Conservation (phyloP, 2,888 invertebrate species). For the Eupithecia exiguata region DNA sequence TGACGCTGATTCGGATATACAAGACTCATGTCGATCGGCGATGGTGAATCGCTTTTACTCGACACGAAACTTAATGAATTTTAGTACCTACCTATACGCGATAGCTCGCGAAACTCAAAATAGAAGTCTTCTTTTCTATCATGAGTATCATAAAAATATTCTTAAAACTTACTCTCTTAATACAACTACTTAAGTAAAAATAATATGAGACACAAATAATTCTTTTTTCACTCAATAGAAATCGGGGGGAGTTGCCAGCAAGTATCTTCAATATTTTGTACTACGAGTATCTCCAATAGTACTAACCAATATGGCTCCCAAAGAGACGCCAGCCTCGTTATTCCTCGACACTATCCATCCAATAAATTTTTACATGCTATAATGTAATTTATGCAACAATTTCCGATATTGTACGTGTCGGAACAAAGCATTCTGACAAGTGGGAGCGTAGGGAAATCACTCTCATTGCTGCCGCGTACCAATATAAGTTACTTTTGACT, state of each 20-base stretch:
- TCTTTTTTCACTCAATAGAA: background rate
- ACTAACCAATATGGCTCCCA: background rate
- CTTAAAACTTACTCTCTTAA: background rate
- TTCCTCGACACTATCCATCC: conserved; percentile 8
- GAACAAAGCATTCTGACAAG: conserved; percentile 35
- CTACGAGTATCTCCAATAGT: background rate
- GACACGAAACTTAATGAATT: background rate
- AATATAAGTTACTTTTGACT: conserved; percentile 8
- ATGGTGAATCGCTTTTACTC: background rate
- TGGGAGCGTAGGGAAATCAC: conserved; percentile 36
- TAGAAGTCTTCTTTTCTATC: background rate
- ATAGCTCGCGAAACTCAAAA: background rate
- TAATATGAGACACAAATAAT: background rate
- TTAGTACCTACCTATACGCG: no score
- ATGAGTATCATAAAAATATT: background rate
- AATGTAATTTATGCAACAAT: conserved; percentile 22
- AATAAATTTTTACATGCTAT: conserved; percentile 22
- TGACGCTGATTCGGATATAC: background rate
- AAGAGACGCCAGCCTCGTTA: conserved; percentile 1
- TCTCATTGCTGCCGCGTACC: conserved; percentile 22
- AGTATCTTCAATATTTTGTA: background rate
- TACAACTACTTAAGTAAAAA: background rate
- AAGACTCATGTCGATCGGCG: background rate
- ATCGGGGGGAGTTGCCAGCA: background rate
- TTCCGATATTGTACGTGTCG: conserved; percentile 27